Conservation (phyloP, 2,797 vertebrate genomes). For the Thamnophis elegans region DNA sequence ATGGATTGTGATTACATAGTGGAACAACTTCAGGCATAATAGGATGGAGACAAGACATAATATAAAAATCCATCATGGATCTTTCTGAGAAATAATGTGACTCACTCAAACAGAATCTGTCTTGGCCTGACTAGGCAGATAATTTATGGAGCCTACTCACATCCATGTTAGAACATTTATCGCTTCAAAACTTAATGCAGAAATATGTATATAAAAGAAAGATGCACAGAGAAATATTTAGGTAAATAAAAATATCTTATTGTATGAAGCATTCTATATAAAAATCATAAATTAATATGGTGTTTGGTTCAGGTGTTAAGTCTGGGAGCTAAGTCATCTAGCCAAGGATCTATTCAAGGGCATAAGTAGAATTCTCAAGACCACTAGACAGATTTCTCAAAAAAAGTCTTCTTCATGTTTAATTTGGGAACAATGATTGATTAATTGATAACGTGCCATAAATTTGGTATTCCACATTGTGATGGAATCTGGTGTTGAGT, state of each 20-base stretch:
- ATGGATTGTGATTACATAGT: background rate
- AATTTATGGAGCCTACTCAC: background rate
- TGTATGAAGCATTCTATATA: background rate
- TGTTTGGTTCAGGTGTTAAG: background rate
- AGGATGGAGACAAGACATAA: background rate
- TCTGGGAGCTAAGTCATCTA: background rate
- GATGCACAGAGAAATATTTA: background rate
- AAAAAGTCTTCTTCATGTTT: background rate
- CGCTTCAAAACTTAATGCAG: background rate
- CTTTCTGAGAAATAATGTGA: background rate
- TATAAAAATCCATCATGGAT: background rate
- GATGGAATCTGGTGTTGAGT: background rate
- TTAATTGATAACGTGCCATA: background rate
- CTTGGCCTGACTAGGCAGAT: background rate
- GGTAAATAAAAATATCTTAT: background rate
- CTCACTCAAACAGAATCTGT: background rate
- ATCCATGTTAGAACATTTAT: background rate
- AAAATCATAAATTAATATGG: background rate
- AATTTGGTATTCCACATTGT: background rate
- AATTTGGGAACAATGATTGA: background rate
- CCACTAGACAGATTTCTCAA: background rate
- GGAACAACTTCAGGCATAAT: background rate
- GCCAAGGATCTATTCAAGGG: background rate
- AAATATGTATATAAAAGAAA: background rate
- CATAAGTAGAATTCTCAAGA: background rate